Conservation (phyloP, 1,140 invertebrate species). For the Drosophila seguyi region DNA sequence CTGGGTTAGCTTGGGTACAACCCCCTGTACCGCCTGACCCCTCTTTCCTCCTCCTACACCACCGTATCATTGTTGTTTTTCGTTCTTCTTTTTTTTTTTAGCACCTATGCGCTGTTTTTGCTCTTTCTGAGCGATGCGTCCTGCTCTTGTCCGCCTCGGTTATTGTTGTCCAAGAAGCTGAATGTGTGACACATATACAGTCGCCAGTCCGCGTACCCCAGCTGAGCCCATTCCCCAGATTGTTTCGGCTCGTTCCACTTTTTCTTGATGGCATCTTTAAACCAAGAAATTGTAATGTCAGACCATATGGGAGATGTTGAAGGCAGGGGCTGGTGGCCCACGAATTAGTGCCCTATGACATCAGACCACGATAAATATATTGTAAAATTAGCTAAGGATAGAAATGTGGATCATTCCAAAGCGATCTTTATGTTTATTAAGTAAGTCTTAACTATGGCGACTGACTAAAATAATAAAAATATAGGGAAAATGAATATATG, state of each 20-base stretch:
- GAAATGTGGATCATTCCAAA: neutral
- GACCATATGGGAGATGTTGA: neutral
- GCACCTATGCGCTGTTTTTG: slow-evolving; percentile 62
- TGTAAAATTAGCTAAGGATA: neutral
- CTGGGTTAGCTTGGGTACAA: slow-evolving; percentile 60
- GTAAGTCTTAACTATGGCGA: too few relatives aligned
- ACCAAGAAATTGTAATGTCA: neutral
- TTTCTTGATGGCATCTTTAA: slow-evolving; percentile 28
- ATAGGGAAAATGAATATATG: too few relatives aligned
- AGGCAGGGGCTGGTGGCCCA: too few relatives aligned
- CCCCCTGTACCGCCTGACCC: neutral
- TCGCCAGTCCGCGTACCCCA: slow-evolving; percentile 7
- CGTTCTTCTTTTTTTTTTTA: slow-evolving; percentile 37
- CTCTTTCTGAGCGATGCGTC: slow-evolving; percentile 57
- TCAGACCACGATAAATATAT: neutral
- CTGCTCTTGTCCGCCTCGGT: slow-evolving; percentile 59
- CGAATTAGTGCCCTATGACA: neutral
- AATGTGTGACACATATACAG: slow-evolving; percentile 73
- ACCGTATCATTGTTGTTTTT: slow-evolving; percentile 52
- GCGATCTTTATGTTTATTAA: too few relatives aligned
- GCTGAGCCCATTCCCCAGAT: slow-evolving; percentile 18
- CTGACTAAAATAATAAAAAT: too few relatives aligned
- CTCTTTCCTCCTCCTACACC: slow-evolving; percentile 1
- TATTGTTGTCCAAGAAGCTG: slow-evolving; percentile 72
- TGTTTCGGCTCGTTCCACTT: slow-evolving; percentile 23